These are phyloP conservation scores for Todus mexicanus DNA, from an alignment of 2,797 vertebrate genomes.

Conservation along the genomic window DNA sequence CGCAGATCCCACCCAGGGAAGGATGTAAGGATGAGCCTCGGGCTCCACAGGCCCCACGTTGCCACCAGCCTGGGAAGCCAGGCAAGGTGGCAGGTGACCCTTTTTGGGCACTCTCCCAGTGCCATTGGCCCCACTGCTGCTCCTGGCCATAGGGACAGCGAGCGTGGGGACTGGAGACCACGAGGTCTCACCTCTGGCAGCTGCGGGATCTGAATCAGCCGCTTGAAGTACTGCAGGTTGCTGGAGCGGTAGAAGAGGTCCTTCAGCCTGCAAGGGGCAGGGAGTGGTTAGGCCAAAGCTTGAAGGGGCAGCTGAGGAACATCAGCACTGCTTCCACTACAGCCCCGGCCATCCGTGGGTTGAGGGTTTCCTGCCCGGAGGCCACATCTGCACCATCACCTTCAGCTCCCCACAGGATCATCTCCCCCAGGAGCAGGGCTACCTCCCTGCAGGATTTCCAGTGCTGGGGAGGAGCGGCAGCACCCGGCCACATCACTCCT, in stretches of 20 bases:
- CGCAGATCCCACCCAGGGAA: neutral
- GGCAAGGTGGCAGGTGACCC: neutral
- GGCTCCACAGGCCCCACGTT: neutral
- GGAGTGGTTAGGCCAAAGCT: neutral
- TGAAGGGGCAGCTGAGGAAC: neutral
- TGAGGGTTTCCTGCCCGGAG: neutral
- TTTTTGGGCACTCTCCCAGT: neutral
- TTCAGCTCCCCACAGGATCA: neutral
- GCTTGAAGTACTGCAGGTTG: constrained; percentile 98
- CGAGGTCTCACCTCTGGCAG: constrained; percentile 88
- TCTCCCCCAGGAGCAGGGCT: neutral
- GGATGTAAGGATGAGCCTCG: neutral
- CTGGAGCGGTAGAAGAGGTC: constrained; percentile 97
- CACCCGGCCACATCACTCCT: rapidly evolving
- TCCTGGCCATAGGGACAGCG: neutral
- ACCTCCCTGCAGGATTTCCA: neutral
- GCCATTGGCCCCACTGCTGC: neutral
- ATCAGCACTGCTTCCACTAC: neutral
- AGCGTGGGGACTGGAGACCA: rapidly evolving
- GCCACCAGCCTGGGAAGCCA: neutral
- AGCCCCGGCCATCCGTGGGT: rapidly evolving
- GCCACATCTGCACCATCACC: neutral
- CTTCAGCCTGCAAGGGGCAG: constrained; percentile 82
- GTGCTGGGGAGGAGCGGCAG: neutral
- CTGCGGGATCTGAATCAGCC: constrained; percentile 97